A percentile compares a stretch with the other conserved stretches of the same genome.
phyloP scores from a whole-genome alignment of 2,113 vertebrate species.

The Dinomys branickii region DNA sequence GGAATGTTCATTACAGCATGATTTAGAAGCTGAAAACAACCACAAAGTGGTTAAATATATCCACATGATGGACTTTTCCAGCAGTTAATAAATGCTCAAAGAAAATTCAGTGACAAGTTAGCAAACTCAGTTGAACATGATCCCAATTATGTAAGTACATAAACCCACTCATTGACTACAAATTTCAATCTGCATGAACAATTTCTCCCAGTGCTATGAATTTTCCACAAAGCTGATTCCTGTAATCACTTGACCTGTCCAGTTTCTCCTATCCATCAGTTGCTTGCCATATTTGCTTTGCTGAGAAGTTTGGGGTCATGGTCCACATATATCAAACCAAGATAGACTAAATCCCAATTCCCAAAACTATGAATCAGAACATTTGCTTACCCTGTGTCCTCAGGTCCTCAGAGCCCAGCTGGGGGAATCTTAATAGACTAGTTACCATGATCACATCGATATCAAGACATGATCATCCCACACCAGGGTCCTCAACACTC shows the following conservation, averaged over 20 bases:
- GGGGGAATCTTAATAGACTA: neutral
- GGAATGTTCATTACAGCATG: neutral
- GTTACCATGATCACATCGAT: neutral
- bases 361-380: neutral
- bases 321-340: neutral
- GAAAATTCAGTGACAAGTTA: conserved; percentile 15
- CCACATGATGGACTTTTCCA: neutral
- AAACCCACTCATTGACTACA: neutral
- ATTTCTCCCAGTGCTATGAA: neutral
- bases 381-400: neutral
- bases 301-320: neutral
- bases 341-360: neutral
- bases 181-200: neutral
- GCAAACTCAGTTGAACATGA: neutral
- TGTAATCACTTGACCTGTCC: neutral
- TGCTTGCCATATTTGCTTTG: neutral
- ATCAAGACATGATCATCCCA: neutral
- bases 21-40: conserved; percentile 28
- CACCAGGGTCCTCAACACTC: neutral
- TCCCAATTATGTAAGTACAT: neutral
- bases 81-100: neutral
- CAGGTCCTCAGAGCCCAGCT: neutral
- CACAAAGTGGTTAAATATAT: neutral
- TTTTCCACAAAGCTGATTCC: neutral
- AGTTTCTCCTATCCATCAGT: neutral